phyloP scores from a whole-genome alignment of 2,113 vertebrate genomes.

The Lanius ludovicianus region DNA sequence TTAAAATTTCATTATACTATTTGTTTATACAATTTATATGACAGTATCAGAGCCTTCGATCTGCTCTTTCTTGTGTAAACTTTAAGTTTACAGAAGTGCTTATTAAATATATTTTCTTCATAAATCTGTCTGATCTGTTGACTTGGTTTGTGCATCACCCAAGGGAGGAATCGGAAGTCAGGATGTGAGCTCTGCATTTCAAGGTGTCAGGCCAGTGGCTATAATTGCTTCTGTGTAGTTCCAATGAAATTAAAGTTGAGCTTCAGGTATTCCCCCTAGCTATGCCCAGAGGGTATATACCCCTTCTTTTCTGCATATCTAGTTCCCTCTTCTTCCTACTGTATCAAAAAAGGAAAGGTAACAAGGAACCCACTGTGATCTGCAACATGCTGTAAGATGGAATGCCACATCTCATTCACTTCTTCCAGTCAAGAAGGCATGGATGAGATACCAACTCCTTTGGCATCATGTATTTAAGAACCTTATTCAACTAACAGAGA shows the following conservation, averaged over 20 bases:
- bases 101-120: background rate
- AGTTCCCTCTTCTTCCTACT: background rate
- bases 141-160: background rate
- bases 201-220: background rate
- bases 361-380: background rate
- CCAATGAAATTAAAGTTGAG: background rate
- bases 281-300: background rate
- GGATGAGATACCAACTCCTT: background rate
- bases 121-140: background rate
- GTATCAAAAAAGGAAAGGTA: background rate
- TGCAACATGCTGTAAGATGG: background rate
- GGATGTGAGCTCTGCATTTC: background rate
- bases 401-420: background rate
- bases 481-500: background rate
- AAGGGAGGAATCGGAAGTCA: background rate
- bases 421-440: background rate
- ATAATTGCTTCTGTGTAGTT: background rate
- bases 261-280: background rate
- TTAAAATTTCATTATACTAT: background rate
- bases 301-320: background rate
- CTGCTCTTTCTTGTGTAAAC: background rate
- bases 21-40: background rate
- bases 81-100: background rate
- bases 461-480: background rate
- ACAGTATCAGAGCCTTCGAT: background rate